phyloP scores from a whole-genome alignment of 2,113 vertebrate species.

The Actenoides lindsayi region DNA sequence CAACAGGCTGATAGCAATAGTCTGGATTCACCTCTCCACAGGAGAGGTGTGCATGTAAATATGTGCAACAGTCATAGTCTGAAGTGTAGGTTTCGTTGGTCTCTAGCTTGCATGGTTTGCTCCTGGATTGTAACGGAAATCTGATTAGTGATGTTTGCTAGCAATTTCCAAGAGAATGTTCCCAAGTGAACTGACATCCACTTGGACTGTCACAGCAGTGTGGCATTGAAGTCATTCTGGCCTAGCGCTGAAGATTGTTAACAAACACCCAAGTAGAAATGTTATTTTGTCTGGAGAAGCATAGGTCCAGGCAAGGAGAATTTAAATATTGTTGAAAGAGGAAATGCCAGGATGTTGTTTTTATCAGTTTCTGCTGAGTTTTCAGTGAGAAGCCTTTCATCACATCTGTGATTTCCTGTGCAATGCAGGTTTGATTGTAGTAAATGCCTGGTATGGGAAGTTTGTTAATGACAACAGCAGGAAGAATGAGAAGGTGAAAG shows the following conservation, averaged over 20 bases:
- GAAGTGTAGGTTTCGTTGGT: not conserved
- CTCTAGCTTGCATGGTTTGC: not conserved
- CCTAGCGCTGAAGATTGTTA: not conserved
- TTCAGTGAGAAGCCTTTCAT: not conserved
- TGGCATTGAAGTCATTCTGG: not conserved
- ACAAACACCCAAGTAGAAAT: not conserved
- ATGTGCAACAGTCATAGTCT: not conserved
- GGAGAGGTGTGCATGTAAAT: not conserved
- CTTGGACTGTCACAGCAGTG: not conserved
- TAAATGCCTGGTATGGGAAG: slow-evolving; percentile 99
- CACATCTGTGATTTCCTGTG: not conserved
- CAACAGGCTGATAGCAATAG: not conserved
- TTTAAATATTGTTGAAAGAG: not conserved
- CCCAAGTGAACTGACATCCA: not conserved
- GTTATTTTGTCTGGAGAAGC: not conserved
- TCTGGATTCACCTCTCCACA: not conserved
- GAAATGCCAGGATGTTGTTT: not conserved
- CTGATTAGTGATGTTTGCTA: not conserved
- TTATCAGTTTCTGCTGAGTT: not conserved
- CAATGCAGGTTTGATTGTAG: slow-evolving; percentile 89
- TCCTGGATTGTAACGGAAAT: not conserved
- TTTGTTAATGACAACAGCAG: slow-evolving; percentile 95
- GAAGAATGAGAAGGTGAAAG: slow-evolving; percentile 91
- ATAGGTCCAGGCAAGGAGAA: not conserved
- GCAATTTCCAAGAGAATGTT: not conserved